Evolutionary conservation across 2,888 invertebrate genomes (phyloP).

Genomic region (Scaptomyza reducta): DNA sequence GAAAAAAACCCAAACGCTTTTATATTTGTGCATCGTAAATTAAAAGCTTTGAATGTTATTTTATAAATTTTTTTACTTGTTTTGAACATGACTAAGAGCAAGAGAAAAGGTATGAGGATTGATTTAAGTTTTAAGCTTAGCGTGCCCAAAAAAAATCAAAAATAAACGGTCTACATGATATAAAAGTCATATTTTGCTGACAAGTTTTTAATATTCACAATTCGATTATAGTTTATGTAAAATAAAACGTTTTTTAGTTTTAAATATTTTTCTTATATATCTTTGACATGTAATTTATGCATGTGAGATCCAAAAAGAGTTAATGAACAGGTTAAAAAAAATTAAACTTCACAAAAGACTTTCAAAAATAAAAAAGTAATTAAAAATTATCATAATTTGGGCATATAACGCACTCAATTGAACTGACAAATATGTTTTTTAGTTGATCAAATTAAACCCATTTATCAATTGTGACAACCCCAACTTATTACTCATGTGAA

Average conservation of each 20-base stretch:
- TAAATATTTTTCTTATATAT: neutral
- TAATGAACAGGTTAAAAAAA: no score
- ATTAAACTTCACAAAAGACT: neutral
- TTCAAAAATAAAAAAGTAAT: neutral
- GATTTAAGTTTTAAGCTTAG: constrained; percentile 1
- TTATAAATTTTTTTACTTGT: neutral
- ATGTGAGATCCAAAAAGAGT: no score
- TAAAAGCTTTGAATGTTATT: constrained; percentile 44
- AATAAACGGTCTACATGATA: constrained; percentile 11
- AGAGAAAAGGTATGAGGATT: neutral
- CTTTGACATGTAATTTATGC: no score
- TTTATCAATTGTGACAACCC: constrained; percentile 41
- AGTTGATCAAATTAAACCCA: constrained; percentile 16
- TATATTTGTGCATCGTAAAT: constrained; percentile 44
- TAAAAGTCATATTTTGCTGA: neutral
- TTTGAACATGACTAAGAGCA: constrained; percentile 16
- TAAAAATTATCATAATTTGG: neutral
- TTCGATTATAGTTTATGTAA: neutral
- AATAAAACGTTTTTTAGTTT: neutral
- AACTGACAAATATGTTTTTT: neutral
- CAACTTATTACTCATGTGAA: constrained; percentile 38
- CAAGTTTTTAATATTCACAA: constrained; percentile 4
- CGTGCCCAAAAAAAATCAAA: neutral
- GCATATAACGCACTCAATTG: neutral
- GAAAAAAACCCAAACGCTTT: neutral